Percentiles rank a stretch among this genome's conserved stretches.
Evolutionary conservation across 2,797 vertebrate genomes (phyloP).

Genomic region (Benthosema pterotum): DNA sequence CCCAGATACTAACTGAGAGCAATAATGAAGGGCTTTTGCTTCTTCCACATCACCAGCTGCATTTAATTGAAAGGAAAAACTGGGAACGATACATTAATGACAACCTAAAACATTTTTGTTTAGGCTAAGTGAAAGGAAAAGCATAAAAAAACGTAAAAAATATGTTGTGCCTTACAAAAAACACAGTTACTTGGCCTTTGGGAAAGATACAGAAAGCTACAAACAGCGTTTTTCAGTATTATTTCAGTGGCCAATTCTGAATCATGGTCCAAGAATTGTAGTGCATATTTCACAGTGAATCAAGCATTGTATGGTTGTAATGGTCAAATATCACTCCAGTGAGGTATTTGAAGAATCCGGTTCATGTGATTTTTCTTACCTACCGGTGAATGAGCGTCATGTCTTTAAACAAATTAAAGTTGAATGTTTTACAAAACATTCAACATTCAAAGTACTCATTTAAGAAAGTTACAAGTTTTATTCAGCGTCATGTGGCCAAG

Average conservation of each 20-base stretch:
- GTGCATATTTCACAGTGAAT: constrained; percentile 9
- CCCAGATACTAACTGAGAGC: not conserved
- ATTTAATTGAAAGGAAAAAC: constrained; percentile 34
- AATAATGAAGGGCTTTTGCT: constrained; percentile 17
- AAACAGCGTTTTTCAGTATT: constrained; percentile 37
- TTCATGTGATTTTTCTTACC: constrained; percentile 8
- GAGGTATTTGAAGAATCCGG: constrained; percentile 21
- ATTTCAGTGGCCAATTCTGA: constrained; percentile 14
- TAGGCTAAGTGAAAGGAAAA: constrained; percentile 35
- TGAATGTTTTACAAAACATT: constrained; percentile 11
- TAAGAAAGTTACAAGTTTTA: constrained; percentile 23
- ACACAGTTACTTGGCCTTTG: constrained; percentile 66
- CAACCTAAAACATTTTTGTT: constrained; percentile 9
- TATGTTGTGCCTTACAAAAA: constrained; percentile 38
- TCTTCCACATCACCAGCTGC: constrained; percentile 34
- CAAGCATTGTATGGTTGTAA: constrained; percentile 34
- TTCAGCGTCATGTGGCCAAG: constrained; percentile 20
- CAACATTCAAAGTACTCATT: not conserved
- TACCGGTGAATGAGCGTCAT: too few species aligned
- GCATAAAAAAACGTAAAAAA: constrained; percentile 29
- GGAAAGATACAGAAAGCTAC: constrained; percentile 50
- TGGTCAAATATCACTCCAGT: constrained; percentile 9
- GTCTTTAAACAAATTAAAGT: constrained; percentile 22
- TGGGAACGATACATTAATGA: constrained; percentile 26
- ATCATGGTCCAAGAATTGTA: constrained; percentile 21